Evolutionary conservation across 1,140 invertebrate genomes (phyloP), one percentile per base, ranked within the genome.

Genomic region (Mizuhopecten yessoensis): DNA sequence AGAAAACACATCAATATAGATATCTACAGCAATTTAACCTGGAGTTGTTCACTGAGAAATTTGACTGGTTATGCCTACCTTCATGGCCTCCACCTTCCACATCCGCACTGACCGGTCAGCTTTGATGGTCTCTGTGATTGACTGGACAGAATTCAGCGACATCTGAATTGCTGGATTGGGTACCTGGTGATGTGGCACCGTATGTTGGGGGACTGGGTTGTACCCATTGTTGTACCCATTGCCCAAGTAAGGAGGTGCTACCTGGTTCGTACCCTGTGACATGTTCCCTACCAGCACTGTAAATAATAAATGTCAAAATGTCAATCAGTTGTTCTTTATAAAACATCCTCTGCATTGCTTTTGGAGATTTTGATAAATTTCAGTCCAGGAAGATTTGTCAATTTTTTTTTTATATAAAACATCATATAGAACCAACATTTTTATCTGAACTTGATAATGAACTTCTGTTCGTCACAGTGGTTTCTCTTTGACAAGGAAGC

Each of bases 1-100:
- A 45, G 9, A 45, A 13, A 17, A 45, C 42, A 9, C 1, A 13
- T 20, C 42, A n/a, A n/a, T n/a, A n/a, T n/a, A 13, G 42, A 45
- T 20, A 45, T 45, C 36, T 39, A 7, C 36, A 39, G 10, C 45
- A 20, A 9, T 10, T 49, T 49, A 49, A 49, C 45, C 11, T n/a
- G n/a, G 20, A 17, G 45, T 49, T 49, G 45, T 49, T 20, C 15
- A 49, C 13, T 49, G 45, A 49, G 36, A 39, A 17, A 17, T 45
- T 45, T 45, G 17, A 15, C 17, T 45, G 17, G 9, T 45, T 17
- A 88, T 29, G 75, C 88, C 90, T 91, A 96, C 95, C 94, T 95
- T 96, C 33, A 95, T 87, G 88, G 95, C 96, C 88, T 95, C 94
- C 92, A 96, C 96, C 91, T 95, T 95, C 95, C 94, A 95, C 94